Percentiles rank a stretch among this genome's conserved stretches.
These are phyloP conservation scores for Liparis tanakae DNA, from an alignment of 2,797 vertebrate species.

Conservation along the genomic window DNA sequence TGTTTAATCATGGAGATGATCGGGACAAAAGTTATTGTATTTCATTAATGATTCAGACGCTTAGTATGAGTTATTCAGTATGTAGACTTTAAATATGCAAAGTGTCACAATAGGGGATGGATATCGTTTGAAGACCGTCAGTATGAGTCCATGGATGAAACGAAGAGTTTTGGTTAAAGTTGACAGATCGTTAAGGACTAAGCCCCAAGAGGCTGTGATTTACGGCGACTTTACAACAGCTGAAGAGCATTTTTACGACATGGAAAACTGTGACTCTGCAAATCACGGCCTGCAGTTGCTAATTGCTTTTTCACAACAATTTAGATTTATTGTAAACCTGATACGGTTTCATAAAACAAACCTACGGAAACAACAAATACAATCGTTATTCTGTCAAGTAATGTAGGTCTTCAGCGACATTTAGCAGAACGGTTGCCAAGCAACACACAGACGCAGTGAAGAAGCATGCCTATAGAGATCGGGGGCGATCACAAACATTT, in stretches of 20 bases:
- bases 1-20: background rate
- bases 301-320: background rate
- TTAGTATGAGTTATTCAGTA: background rate
- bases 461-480: background rate
- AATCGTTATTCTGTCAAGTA: too few relatives aligned
- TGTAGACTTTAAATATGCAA: background rate
- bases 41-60: background rate
- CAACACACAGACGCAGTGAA: background rate
- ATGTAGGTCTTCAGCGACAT: background rate
- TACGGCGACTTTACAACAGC: background rate
- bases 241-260: background rate
- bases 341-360: background rate
- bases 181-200: background rate
- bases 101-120: background rate
- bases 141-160: background rate
- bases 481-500: background rate
- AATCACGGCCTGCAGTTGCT: background rate
- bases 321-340: background rate
- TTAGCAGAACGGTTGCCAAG: background rate
- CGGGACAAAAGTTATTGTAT: background rate
- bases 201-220: background rate
- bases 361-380: background rate
- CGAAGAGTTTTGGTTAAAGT: background rate
- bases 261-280: background rate
- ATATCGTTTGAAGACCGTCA: background rate